A percentile compares a stretch with the other conserved stretches of the same genome.
Evolutionary conservation across 2,888 invertebrate species (phyloP).

Genomic region (Mechanitis messenoides): DNA sequence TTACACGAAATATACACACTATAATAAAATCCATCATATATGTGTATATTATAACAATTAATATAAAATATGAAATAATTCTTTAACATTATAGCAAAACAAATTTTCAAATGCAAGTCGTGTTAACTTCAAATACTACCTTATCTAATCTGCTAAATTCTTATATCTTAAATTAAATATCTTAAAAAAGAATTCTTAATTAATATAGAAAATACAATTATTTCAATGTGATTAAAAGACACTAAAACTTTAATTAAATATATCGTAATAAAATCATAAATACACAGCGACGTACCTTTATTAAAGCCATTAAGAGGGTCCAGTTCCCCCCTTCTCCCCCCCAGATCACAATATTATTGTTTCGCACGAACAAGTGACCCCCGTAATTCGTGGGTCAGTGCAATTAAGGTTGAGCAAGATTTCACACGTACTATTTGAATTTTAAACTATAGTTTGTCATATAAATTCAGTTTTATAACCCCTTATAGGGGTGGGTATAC

Average conservation of each 20-base stretch:
- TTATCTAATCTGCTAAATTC: too few species aligned
- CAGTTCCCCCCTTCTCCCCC: constrained; percentile 40
- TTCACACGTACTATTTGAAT: constrained; percentile 74
- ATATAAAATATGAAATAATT: too few species aligned
- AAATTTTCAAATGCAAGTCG: too few species aligned
- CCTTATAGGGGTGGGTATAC: constrained; percentile 32
- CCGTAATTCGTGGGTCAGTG: constrained; percentile 64
- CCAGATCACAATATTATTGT: constrained; percentile 64
- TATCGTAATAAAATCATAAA: constrained; percentile 73
- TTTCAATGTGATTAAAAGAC: constrained; percentile 18
- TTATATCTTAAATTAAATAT: too few species aligned
- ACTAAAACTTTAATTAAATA: constrained; percentile 74
- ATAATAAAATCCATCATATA: too few species aligned
- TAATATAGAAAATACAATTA: background rate
- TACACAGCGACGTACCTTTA: constrained; percentile 70
- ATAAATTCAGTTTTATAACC: constrained; percentile 71
- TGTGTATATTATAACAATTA: too few species aligned
- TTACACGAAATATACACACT: too few species aligned
- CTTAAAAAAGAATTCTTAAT: background rate
- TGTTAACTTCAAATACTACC: too few species aligned
- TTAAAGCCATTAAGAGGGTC: constrained; percentile 71
- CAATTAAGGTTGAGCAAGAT: constrained; percentile 71
- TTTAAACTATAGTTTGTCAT: constrained; percentile 76
- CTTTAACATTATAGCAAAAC: too few species aligned
- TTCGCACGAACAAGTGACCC: constrained; percentile 49